A percentile compares a stretch with the other conserved stretches of the same genome.
Conservation (phyloP, 2,797 vertebrate species). For the Pangasius krempfi region DNA sequence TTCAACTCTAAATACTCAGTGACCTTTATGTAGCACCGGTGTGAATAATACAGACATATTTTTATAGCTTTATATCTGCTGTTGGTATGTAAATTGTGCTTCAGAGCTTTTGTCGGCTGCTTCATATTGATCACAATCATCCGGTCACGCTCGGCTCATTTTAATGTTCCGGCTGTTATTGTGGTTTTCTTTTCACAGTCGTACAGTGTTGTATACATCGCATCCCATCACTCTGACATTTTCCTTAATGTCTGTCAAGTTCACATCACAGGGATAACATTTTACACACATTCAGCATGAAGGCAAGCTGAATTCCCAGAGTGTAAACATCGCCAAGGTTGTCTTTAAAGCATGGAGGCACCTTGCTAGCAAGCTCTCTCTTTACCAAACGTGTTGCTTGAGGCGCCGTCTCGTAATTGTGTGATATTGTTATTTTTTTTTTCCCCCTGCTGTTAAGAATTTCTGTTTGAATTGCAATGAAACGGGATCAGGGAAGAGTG, state of each 20-base stretch:
- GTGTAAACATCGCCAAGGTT: constrained; percentile 70
- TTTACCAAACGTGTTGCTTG: constrained; percentile 71
- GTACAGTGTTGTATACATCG: constrained; percentile 12
- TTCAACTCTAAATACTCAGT: background rate
- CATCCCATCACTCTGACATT: constrained; percentile 50
- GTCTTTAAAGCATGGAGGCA: constrained; percentile 64
- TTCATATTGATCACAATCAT: constrained; percentile 50
- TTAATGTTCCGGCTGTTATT: constrained; percentile 19
- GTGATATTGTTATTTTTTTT: constrained; percentile 79
- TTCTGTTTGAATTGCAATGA: constrained; percentile 78
- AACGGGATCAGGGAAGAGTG: constrained; percentile 65
- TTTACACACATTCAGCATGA: constrained; percentile 62
- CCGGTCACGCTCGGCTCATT: background rate
- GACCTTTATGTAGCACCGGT: background rate
- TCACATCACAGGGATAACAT: constrained; percentile 54
- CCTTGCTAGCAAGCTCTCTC: constrained; percentile 68
- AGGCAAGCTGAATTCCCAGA: constrained; percentile 71
- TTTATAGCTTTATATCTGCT: background rate
- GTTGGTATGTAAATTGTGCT: background rate
- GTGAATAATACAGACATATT: background rate
- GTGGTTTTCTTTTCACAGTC: background rate
- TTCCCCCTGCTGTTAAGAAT: constrained; percentile 69
- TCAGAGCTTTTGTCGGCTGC: constrained; percentile 29
- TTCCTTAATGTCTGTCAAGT: constrained; percentile 54
- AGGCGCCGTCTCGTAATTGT: constrained; percentile 71